Percentiles rank a stretch among this genome's conserved stretches.
Evolutionary conservation across 1,140 invertebrate genomes (phyloP).

Genomic region (Chironomus striatipennis): DNA sequence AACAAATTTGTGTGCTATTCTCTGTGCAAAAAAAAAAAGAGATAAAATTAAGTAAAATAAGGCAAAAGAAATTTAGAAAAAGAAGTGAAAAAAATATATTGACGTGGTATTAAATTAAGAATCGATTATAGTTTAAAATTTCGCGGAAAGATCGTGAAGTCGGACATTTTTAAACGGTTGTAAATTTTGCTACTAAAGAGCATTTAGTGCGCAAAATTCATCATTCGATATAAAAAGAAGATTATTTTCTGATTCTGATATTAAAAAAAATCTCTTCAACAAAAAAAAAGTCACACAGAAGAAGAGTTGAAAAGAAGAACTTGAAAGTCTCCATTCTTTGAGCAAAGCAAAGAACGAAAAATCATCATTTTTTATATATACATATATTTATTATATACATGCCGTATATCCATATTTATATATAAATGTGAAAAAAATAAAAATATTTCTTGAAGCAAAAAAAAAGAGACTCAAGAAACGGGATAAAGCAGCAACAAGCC

Average conservation of each 20-base stretch:
- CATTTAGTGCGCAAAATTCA: no score
- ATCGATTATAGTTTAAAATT: not conserved
- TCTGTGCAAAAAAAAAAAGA: not conserved
- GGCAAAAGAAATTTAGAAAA: not conserved
- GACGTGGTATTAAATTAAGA: slow-evolving; percentile 6
- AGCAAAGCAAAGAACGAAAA: not conserved
- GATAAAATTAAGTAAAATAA: not conserved
- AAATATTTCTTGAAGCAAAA: no score
- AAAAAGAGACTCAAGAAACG: slow-evolving; percentile 8
- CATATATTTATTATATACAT: no score
- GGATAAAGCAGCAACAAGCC: not conserved
- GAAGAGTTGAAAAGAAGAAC: not conserved
- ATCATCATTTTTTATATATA: slow-evolving; percentile 13
- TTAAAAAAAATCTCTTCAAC: no score
- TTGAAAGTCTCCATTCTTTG: not conserved
- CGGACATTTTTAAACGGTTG: not conserved
- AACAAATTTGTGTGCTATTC: not conserved
- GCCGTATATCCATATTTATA: not conserved
- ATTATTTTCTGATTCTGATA: no score
- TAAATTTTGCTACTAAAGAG: no score
- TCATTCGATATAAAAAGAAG: no score
- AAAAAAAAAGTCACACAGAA: no score
- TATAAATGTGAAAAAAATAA: not conserved
- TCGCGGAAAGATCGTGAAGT: not conserved
- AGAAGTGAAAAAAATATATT: slow-evolving; percentile 9